Evolutionary conservation across 2,888 invertebrate genomes (phyloP).

Genomic region (Desoria tigrina): DNA sequence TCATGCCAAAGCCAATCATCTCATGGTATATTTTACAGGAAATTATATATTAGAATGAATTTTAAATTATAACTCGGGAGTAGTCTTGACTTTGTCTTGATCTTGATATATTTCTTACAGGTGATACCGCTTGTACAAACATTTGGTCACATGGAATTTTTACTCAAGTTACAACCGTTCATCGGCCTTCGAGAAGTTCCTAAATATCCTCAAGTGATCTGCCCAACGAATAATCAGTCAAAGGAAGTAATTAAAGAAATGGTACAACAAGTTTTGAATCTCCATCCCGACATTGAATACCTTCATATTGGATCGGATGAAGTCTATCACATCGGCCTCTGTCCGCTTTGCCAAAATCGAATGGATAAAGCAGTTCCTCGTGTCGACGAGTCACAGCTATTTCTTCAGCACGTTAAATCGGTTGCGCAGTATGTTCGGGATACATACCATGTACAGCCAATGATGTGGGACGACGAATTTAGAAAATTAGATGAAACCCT

Average conservation of each 20-base stretch:
- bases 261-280: conserved; percentile 68
- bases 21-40: conserved; percentile 61
- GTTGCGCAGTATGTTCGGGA: conserved; percentile 59
- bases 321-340: conserved; percentile 71
- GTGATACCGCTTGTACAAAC: conserved; percentile 80
- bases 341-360: conserved; percentile 62
- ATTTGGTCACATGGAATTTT: conserved; percentile 81
- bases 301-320: conserved; percentile 83
- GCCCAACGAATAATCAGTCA: conserved; percentile 68
- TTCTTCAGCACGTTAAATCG: conserved; percentile 65
- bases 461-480: conserved; percentile 76
- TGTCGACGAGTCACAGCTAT: conserved; percentile 59
- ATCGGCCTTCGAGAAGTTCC: conserved; percentile 68
- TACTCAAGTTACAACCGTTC: conserved; percentile 70
- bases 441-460: conserved; percentile 56
- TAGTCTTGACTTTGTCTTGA: too few relatives aligned
- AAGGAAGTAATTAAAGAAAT: conserved; percentile 65
- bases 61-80: too few relatives aligned
- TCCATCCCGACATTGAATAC: conserved; percentile 62
- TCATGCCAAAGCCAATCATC: conserved; percentile 63
- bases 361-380: conserved; percentile 55
- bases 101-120: too few relatives aligned
- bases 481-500: conserved; percentile 62
- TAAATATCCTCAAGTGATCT: conserved; percentile 66
- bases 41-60: background rate